These are phyloP conservation scores for Calliphora vomitoria DNA, from an alignment of 2,888 invertebrate genomes.

Conservation along the genomic window DNA sequence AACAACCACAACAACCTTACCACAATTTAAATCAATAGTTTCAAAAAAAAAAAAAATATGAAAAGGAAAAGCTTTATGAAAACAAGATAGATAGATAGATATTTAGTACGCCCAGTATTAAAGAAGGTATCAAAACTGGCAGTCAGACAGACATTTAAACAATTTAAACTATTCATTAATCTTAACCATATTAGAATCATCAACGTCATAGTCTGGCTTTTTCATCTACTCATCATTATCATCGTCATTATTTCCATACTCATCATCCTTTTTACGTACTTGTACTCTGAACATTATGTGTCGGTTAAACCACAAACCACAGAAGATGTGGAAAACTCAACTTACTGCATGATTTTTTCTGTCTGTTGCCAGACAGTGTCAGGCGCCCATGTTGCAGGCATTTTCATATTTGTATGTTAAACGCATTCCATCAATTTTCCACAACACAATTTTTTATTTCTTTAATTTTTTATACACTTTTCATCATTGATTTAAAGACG, in stretches of 20 bases:
- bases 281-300: slow-evolving; percentile 3
- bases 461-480: slow-evolving; percentile 24
- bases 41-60: neutral
- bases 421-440: slow-evolving; percentile 68
- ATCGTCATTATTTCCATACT: slow-evolving; percentile 3
- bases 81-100: slow-evolving; percentile 35
- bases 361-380: slow-evolving; percentile 22
- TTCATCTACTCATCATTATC: slow-evolving; percentile 45
- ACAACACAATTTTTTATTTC: slow-evolving; percentile 13
- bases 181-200: slow-evolving; percentile 73
- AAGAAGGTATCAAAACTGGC: slow-evolving; percentile 56
- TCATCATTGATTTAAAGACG: slow-evolving; percentile 64
- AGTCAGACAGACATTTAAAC: slow-evolving; percentile 58
- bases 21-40: slow-evolving; percentile 71
- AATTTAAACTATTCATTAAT: slow-evolving; percentile 73
- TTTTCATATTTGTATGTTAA: slow-evolving; percentile 67
- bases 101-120: slow-evolving; percentile 60
- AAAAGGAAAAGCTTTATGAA: slow-evolving; percentile 43
- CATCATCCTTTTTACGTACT: slow-evolving; percentile 12
- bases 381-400: slow-evolving; percentile 67
- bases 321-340: slow-evolving; percentile 3
- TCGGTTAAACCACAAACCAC: slow-evolving; percentile 49
- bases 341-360: neutral
- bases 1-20: slow-evolving; percentile 39
- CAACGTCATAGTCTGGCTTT: slow-evolving; percentile 68